A percentile compares a stretch with the other conserved stretches of the same genome.
Evolutionary conservation across 2,888 invertebrate species (phyloP).

Genomic region (Smittia aterrima): DNA sequence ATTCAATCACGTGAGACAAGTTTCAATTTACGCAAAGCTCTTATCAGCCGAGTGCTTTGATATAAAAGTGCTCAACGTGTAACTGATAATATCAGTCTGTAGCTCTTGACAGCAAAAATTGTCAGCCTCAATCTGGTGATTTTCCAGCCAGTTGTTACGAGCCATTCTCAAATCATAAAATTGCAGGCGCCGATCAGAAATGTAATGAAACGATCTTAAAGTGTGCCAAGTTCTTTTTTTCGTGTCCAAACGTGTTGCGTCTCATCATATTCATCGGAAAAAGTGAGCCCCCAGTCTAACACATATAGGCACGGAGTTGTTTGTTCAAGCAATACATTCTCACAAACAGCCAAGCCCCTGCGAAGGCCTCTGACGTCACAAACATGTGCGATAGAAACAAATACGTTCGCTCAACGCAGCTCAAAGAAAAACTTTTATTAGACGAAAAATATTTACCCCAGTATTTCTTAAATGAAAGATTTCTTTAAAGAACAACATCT

Average conservation of each 20-base stretch:
- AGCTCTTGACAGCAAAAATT: background rate
- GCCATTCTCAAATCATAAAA: background rate
- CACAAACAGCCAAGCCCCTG: constrained; percentile 8
- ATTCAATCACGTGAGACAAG: no score
- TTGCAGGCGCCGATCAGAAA: background rate
- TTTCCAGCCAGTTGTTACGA: background rate
- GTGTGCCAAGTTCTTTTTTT: background rate
- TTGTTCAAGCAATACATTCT: background rate
- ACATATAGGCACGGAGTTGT: background rate
- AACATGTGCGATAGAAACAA: constrained; percentile 4
- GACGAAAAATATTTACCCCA: no score
- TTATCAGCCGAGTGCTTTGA: background rate
- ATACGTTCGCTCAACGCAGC: background rate
- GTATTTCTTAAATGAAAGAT: no score
- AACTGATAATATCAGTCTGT: background rate
- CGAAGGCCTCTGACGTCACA: background rate
- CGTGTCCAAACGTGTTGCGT: no score
- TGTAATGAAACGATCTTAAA: background rate
- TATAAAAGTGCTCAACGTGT: background rate
- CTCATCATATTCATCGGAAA: background rate
- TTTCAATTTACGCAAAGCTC: background rate
- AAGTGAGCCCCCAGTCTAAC: background rate
- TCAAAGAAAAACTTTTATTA: background rate
- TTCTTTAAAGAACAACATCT: background rate
- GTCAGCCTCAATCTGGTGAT: background rate